These are phyloP conservation scores for Ameiurus melas DNA, from an alignment of 2,113 vertebrate species.

Conservation along the genomic window DNA sequence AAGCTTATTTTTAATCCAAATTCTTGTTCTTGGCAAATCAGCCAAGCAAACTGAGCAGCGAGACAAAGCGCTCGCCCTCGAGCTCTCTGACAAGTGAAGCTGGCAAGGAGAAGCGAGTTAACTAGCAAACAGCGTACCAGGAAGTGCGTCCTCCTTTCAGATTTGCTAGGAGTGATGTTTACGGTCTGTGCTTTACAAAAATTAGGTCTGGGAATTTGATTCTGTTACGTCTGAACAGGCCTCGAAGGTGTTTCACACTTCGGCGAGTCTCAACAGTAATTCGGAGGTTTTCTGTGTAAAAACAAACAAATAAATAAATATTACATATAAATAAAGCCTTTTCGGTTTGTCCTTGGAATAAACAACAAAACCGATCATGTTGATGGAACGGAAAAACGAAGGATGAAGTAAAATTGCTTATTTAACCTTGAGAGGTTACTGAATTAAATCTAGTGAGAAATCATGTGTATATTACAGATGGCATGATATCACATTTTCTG, in stretches of 20 bases:
- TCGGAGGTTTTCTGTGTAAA: neutral
- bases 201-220: neutral
- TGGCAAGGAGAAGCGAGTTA: neutral
- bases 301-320: neutral
- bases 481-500: neutral
- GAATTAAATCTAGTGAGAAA: neutral
- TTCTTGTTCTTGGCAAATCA: conserved; percentile 2
- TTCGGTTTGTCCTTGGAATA: neutral
- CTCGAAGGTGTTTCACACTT: conserved; percentile 36
- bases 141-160: neutral
- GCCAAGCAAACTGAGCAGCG: neutral
- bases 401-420: neutral
- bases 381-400: neutral
- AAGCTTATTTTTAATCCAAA: neutral
- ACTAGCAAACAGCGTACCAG: neutral
- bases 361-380: neutral
- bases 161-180: neutral
- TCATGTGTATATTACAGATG: neutral
- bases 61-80: neutral
- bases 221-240: neutral
- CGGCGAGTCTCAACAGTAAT: conserved; percentile 7
- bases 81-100: neutral
- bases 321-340: neutral
- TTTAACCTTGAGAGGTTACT: too few species aligned
- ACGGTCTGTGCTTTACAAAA: neutral